Evolutionary conservation across 2,797 vertebrate genomes (phyloP).

Genomic region (Sylvia borin): DNA sequence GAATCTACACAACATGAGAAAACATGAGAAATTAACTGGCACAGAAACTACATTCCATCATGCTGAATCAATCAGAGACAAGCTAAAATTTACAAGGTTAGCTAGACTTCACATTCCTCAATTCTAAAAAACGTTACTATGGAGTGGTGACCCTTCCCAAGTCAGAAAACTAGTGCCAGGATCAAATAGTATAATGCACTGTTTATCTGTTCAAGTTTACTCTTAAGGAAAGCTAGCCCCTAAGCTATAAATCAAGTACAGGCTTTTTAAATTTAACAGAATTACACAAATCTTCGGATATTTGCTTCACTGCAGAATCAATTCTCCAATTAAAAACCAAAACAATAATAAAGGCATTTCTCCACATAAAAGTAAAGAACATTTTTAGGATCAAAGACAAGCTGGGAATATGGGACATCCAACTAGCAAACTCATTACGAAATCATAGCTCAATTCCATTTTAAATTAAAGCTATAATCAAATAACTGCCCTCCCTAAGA

Average conservation of each 20-base stretch:
- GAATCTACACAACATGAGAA: neutral
- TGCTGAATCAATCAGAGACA: neutral
- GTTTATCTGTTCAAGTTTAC: neutral
- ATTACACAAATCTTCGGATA: neutral
- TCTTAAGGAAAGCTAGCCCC: neutral
- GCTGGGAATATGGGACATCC: neutral
- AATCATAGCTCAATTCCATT: neutral
- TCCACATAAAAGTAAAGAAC: neutral
- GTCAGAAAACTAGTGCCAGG: neutral
- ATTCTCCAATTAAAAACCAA: neutral
- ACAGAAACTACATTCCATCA: neutral
- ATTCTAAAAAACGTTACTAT: neutral
- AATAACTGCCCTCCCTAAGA: neutral
- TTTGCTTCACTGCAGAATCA: neutral
- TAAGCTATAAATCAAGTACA: neutral
- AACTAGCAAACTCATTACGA: neutral
- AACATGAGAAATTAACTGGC: constrained; percentile 36
- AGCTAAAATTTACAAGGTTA: constrained; percentile 8
- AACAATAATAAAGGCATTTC: neutral
- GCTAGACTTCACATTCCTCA: neutral
- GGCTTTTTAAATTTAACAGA: neutral
- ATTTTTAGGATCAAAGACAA: neutral
- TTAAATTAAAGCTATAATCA: constrained; percentile 13
- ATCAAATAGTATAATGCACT: neutral
- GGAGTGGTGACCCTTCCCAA: neutral